phyloP scores from a whole-genome alignment of 2,888 invertebrate genomes.

The Cheiracanthium punctorium region DNA sequence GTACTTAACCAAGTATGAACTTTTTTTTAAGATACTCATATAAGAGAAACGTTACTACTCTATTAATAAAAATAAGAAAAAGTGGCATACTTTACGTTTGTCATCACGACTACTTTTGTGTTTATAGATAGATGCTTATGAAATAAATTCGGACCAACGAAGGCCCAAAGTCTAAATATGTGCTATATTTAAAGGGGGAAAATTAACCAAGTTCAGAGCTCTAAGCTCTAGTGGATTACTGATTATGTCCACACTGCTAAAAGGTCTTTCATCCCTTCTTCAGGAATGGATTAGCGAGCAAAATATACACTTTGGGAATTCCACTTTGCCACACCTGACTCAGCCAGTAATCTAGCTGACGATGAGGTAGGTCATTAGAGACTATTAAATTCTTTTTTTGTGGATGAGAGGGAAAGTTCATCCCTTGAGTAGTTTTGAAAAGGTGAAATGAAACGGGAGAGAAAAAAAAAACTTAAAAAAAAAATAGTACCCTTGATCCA shows the following conservation, averaged over 20 bases:
- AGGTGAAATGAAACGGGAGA: background rate
- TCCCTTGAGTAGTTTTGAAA: constrained; percentile 31
- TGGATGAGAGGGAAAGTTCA: constrained; percentile 26
- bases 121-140: too few species aligned
- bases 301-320: constrained; percentile 47
- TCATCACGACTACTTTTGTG: too few species aligned
- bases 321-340: constrained; percentile 64
- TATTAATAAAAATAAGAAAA: too few species aligned
- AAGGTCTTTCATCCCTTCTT: background rate
- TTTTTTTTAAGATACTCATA: too few species aligned
- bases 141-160: too few species aligned
- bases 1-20: too few species aligned
- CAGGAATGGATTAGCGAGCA: constrained; percentile 12
- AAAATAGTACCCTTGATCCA: constrained; percentile 37
- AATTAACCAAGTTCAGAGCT: too few species aligned
- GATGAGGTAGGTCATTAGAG: constrained; percentile 63
- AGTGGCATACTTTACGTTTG: too few species aligned
- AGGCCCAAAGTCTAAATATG: too few species aligned
- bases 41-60: too few species aligned
- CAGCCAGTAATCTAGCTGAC: constrained; percentile 58
- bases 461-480: constrained; percentile 36
- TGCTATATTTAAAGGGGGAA: too few species aligned
- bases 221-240: constrained; percentile 7
- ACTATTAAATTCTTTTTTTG: constrained; percentile 61
- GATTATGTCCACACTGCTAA: background rate